Evolutionary conservation across 2,113 vertebrate genomes (phyloP).

Genomic region (Dicentrarchus labrax): DNA sequence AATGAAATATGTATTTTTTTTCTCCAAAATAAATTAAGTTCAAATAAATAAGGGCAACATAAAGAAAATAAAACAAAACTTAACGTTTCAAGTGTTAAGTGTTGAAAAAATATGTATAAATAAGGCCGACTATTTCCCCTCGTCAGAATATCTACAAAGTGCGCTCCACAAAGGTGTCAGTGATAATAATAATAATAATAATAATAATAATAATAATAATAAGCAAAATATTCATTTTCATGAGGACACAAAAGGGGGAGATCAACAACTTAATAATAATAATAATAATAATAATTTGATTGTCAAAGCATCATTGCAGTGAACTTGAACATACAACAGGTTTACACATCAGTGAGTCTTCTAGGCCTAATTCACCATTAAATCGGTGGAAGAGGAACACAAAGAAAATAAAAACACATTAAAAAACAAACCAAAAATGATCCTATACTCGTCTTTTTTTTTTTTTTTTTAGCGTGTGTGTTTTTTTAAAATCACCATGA

Average conservation of each 20-base stretch:
- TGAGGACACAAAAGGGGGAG: conserved; percentile 63
- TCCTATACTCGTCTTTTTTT: conserved; percentile 48
- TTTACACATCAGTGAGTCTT: conserved; percentile 77
- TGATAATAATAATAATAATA: conserved; percentile 58
- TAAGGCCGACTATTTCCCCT: conserved; percentile 77
- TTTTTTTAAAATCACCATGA: conserved; percentile 69
- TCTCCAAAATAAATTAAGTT: conserved; percentile 84
- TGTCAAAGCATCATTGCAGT: conserved; percentile 91
- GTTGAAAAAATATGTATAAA: conserved; percentile 75
- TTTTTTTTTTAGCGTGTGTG: conserved; percentile 39
- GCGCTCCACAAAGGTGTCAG: conserved; percentile 79
- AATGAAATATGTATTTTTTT: conserved; percentile 79
- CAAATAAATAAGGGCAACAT: conserved; percentile 73
- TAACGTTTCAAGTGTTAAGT: conserved; percentile 40
- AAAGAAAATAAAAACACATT: conserved; percentile 48
- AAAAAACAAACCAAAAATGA: conserved; percentile 47
- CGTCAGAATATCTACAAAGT: conserved; percentile 89
- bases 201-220: conserved; percentile 64
- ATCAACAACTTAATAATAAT: conserved; percentile 57
- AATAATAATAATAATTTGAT: conserved; percentile 83
- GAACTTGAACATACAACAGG: conserved; percentile 81
- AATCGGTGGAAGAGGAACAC: conserved; percentile 33
- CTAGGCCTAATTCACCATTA: conserved; percentile 75
- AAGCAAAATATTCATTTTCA: conserved; percentile 54
- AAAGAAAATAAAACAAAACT: conserved; percentile 14